phyloP scores from a whole-genome alignment of 2,888 invertebrate species.

The Gymnoscelis rufifasciata region DNA sequence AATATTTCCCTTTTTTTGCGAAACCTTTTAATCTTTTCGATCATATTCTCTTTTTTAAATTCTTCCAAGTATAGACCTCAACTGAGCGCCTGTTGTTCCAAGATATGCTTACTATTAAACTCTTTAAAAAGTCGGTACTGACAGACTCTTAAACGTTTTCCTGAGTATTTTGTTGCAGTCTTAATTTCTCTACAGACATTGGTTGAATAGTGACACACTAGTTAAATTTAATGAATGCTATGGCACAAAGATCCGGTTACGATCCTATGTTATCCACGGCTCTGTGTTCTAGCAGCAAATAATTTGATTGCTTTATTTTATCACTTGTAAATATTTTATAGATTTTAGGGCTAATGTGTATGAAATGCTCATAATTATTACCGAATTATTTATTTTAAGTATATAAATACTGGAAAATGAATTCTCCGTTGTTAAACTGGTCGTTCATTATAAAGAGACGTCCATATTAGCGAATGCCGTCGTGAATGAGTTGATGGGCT shows the following conservation, averaged over 20 bases:
- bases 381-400: conserved; percentile 32
- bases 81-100: too few species aligned
- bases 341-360: conserved; percentile 42
- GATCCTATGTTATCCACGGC: not conserved
- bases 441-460: conserved; percentile 4
- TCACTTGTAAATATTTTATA: conserved; percentile 43
- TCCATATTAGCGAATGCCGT: not conserved
- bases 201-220: not conserved
- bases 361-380: conserved; percentile 36
- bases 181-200: too few species aligned
- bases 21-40: too few species aligned
- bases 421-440: not conserved
- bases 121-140: too few species aligned
- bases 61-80: too few species aligned
- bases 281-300: not conserved
- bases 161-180: too few species aligned
- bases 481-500: conserved; percentile 3
- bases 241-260: not conserved
- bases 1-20: too few species aligned
- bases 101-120: too few species aligned
- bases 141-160: too few species aligned
- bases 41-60: too few species aligned
- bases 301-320: conserved; percentile 7
- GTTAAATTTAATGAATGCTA: not conserved
- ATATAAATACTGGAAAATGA: conserved; percentile 11